Base-by-base conservation (phyloP, 2,888 invertebrate species). In the Imbricaverruca yamaguchii region DNA sequence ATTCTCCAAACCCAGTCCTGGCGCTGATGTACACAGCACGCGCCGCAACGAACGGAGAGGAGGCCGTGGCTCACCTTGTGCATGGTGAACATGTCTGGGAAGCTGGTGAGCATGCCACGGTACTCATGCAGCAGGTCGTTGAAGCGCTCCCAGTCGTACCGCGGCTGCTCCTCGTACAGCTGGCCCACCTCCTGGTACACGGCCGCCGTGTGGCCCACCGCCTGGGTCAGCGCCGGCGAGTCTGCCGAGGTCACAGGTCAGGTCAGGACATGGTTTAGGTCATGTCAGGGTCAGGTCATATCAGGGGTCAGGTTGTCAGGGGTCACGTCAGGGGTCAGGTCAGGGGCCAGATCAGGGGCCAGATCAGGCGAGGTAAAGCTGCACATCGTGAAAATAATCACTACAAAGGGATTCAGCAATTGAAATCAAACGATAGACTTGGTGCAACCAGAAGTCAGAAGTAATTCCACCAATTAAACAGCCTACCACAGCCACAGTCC, bases 41-140 rank as follows among this genome's bases (percentile, higher is more conserved):
- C 4, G 39, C 39, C 39, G 39, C 39, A 39, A 1, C 4, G 39
- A 39, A 39, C 39, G 39, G 39, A 4, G 39, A 39, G 39, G 39
- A 39, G 1, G 39, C 59, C 57, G 57, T 13, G 7, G 55, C 74
- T 55, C 21, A 74, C 79, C 79, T 79, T 79, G 25, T 79, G 79
- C 56, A 79, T 79, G 57, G n/a, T 79, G 79, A 79, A 59, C 79
- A 79, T 79, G 56, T 79, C 79, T 7, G 98, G 98, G 86, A 96
- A 95, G 82, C 92, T 92, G 82, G 92, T 91, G 13, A 98, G 92
- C 81, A 98, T 92, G 81, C 98, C 98, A 87, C 95, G 94, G 89
- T 98, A 98, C 85, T 98, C 92, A 86, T 96, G 96, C 84, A 98
- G 90, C 85, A 94, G 93, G 87, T 98, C 97, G 78, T 93, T 92